Evolutionary conservation across 1,140 invertebrate species (phyloP), one percentile per base, ranked within the genome.

Genomic region (Drosophila pseudoananassae): DNA sequence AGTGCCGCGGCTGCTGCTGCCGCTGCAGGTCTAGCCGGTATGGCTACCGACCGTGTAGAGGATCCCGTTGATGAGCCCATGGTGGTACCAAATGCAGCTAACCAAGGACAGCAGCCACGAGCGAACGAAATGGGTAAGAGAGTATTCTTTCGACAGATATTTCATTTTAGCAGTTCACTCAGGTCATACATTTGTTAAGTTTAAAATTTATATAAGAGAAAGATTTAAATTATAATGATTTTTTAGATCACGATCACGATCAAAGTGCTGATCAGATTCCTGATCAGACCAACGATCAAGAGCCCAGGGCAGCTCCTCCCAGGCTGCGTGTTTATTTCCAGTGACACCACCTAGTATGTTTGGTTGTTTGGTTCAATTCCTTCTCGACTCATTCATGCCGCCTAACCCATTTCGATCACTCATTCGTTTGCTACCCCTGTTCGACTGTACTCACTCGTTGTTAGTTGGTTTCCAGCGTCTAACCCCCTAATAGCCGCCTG

Each of bases 31-130:
- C 57, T 58, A 15, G 58, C 88, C 45, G 73, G 87, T 12, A 25
- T 87, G 7, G 78, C 78, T 29, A 77, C 33, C 14, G 71, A 47
- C 58, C 5, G 78, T 6, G 78, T 82, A 3, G 89, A 90, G 29
- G 89, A 90, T 66, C 88, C 89, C 1, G 78, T 90, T 6, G 84
- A 84, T 60, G 89, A 91, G 8, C 89, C 78, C 7, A 79, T 83
- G 83, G 78, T 87, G 45, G 69, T 69, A 4, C 68, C 69, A 12
- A 61, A 51, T 53, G 38, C 64, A 29, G n/a, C 23, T 9, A 43
- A 15, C 10, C 7, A 17, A 0, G 49, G n/a, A 7, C 78, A 65
- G n/a, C 64, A 51, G 15, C 20, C 15, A 8, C 64, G 49, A 5
- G 31, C 47, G 1, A 7, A 46, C 1, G 17, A 20, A 46, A 46